Conservation (phyloP, 37 sponge, comb jelly and placozoan species). For the Corticium candelabrum region DNA sequence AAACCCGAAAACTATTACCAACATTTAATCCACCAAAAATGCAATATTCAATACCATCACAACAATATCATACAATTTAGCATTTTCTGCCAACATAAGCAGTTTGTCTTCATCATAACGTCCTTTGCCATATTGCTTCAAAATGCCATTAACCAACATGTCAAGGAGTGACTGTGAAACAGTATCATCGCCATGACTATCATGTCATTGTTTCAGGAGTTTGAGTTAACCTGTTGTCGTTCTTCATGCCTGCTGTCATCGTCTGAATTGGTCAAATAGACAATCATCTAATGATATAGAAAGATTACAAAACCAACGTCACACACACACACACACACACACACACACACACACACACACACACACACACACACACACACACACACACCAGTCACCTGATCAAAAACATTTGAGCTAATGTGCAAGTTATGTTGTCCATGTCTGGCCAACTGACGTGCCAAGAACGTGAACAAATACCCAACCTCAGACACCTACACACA, state of each 20-base stretch:
- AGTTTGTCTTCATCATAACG: slow-evolving; percentile 61
- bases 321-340: too few relatives aligned
- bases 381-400: not conserved
- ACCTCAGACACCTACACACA: not conserved
- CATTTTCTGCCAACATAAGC: slow-evolving; percentile 55
- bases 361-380: too few relatives aligned
- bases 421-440: slow-evolving; percentile 25
- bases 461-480: slow-evolving; percentile 46
- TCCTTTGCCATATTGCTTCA: slow-evolving; percentile 33
- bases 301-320: too few relatives aligned
- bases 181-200: not conserved
- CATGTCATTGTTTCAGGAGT: not conserved
- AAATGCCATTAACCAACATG: slow-evolving; percentile 54
- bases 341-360: too few relatives aligned
- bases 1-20: too few relatives aligned
- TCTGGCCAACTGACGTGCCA: slow-evolving; percentile 65
- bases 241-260: slow-evolving; percentile 63
- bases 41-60: too few relatives aligned
- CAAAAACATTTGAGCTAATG: too few relatives aligned
- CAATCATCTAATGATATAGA: slow-evolving; percentile 36
- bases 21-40: too few relatives aligned
- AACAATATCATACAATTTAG: slow-evolving; percentile 60
- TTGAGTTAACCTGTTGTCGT: slow-evolving; percentile 45
- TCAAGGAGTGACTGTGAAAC: slow-evolving; percentile 51
- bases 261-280: slow-evolving; percentile 58